Evolutionary conservation across 2,888 invertebrate genomes (phyloP), one percentile per base, ranked within the genome.

Genomic region (Rotaria magnacalcarata): DNA sequence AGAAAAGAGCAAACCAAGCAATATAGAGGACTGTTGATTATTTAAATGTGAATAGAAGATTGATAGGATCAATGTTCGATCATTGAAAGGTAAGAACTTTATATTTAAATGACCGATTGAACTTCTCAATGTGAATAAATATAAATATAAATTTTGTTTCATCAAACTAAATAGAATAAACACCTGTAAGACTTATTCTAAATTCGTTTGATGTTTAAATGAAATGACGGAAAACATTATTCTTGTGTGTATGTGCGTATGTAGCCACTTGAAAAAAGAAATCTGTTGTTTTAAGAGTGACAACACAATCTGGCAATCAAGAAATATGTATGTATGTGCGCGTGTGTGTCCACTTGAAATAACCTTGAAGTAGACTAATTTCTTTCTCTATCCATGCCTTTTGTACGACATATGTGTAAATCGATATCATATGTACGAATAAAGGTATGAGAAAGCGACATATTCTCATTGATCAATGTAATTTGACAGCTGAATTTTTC

Each of bases 1-100:
- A 56, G 56, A 56, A 56, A 60, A 60, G 58, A 60, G 58, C 58
- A 60, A 60, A 3, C 4, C 0, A 60, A 60, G n/a, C 8, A 60
- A 60, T 60, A 60, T 60, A 60, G 14, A 27, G 24, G 10, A 27
- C 11, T 60, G n/a, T 60, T 60, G 58, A 60, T 60, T 60, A 60
- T 60, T 60, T n/a, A 60, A 60, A 60, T 60, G 58, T 60, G 27
- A 60, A 60, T 60, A n/a, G 58, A 60, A 60, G 19, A 60, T 60
- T 60, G 58, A 60, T 60, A 60, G 58, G 58, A 60, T 60, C 58
- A 60, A 60, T 60, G 58, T 60, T 27, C 58, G 58, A 60, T 60
- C 8, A 60, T 60, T 60, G 58, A 60, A 60, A 14, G 27, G 58
- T 60, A 60, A 60, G 58, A 60, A 60, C 58, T 60, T 60, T 27